phyloP scores from a whole-genome alignment of 2,113 vertebrate genomes.

The Aphyosemion australe region DNA sequence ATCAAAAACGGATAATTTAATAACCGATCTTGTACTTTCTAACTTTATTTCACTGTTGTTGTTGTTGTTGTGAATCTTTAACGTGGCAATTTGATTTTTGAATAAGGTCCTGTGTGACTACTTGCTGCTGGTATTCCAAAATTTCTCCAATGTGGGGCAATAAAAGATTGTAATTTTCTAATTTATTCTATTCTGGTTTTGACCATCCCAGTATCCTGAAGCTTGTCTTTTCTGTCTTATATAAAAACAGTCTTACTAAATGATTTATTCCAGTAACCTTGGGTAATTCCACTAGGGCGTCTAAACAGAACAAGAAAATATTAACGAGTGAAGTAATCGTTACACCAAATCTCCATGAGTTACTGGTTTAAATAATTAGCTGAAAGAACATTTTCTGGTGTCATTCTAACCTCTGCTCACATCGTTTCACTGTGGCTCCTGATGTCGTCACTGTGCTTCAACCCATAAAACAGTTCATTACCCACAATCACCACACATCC shows the following conservation, averaged over 20 bases:
- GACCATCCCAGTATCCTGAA: neutral
- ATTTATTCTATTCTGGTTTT: neutral
- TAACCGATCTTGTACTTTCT: no score
- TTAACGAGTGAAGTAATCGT: neutral
- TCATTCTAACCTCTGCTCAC: conserved; percentile 17
- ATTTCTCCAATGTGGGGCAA: no score
- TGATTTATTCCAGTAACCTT: neutral
- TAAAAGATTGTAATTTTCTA: no score
- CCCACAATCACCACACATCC: conserved; percentile 13
- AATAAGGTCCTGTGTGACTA: no score
- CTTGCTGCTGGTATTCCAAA: no score
- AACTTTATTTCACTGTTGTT: no score
- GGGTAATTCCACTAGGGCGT: neutral
- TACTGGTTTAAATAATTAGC: neutral
- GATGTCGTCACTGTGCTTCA: conserved; percentile 13
- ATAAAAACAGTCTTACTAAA: neutral
- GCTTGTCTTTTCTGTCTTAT: no score
- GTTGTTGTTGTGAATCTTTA: no score
- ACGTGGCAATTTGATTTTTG: no score
- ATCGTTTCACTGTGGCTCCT: conserved; percentile 2
- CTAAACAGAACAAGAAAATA: no score
- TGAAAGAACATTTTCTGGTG: neutral
- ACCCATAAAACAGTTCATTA: conserved; percentile 55
- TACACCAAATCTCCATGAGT: neutral
- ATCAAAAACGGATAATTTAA: no score